phyloP scores from a whole-genome alignment of 2,888 invertebrate genomes.

The Allolobophora icterica region DNA sequence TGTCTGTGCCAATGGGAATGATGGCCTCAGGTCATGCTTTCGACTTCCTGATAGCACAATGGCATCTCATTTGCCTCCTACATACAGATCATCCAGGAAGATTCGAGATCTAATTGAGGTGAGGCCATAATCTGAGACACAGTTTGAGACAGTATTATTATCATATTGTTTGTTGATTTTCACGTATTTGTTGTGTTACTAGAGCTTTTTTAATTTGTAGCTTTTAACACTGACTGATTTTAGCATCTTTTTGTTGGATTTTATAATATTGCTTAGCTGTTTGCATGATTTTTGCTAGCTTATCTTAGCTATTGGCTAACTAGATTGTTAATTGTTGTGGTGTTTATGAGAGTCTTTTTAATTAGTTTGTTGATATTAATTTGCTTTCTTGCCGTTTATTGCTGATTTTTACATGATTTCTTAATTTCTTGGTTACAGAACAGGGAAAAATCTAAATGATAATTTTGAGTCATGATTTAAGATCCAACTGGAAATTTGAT shows the following conservation, averaged over 20 bases:
- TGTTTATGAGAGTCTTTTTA: no score
- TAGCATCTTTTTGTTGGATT: background rate
- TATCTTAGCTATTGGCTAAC: background rate
- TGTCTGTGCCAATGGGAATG: conserved; percentile 28
- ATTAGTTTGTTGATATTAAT: no score
- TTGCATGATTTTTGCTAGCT: background rate
- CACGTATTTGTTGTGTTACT: background rate
- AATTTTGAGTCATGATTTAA: no score
- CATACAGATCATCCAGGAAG: conserved; percentile 70
- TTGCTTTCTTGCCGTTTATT: no score
- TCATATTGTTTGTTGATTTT: background rate
- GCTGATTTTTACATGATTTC: no score
- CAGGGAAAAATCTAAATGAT: no score
- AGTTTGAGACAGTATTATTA: background rate
- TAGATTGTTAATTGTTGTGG: background rate
- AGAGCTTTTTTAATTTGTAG: background rate
- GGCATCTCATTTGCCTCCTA: conserved; percentile 70
- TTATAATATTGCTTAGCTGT: background rate
- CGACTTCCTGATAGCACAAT: conserved; percentile 52
- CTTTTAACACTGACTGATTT: background rate
- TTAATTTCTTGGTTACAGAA: no score
- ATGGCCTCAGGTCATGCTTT: conserved; percentile 30
- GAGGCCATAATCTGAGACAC: conserved; percentile 47
- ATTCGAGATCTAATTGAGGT: conserved; percentile 72
- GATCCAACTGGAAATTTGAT: no score